Conservation (phyloP, 1,140 invertebrate species). For the Metopolophium dirhodum region DNA sequence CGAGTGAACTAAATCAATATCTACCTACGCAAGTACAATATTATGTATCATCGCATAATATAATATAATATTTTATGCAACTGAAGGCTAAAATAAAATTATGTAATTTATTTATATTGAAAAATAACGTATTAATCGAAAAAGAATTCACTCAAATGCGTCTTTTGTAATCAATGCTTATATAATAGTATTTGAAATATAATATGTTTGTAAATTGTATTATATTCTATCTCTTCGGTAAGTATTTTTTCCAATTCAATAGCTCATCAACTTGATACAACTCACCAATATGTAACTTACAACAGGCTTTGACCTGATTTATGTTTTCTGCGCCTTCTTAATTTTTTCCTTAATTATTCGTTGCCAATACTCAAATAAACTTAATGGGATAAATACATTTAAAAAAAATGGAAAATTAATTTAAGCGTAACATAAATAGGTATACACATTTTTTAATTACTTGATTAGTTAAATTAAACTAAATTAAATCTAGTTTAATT, state of each 20-base stretch:
- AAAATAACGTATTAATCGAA: neutral
- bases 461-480: neutral
- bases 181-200: neutral
- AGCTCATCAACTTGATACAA: neutral
- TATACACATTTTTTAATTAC: neutral
- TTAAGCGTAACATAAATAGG: neutral
- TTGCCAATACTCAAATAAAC: neutral
- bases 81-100: neutral
- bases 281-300: neutral
- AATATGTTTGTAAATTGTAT: neutral
- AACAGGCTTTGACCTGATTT: neutral
- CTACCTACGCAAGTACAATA: neutral
- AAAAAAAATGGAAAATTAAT: neutral
- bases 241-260: neutral
- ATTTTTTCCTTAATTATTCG: neutral
- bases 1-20: neutral
- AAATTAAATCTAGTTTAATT: conserved; percentile 21
- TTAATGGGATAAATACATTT: neutral
- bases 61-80: neutral
- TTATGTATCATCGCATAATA: neutral
- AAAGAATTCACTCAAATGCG: neutral
- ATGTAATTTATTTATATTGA: neutral
- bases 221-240: neutral
- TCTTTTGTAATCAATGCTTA: neutral
- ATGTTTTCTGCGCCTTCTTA: neutral